Base-by-base conservation (phyloP, 1,140 invertebrate genomes). In the Drosophila obscura region DNA sequence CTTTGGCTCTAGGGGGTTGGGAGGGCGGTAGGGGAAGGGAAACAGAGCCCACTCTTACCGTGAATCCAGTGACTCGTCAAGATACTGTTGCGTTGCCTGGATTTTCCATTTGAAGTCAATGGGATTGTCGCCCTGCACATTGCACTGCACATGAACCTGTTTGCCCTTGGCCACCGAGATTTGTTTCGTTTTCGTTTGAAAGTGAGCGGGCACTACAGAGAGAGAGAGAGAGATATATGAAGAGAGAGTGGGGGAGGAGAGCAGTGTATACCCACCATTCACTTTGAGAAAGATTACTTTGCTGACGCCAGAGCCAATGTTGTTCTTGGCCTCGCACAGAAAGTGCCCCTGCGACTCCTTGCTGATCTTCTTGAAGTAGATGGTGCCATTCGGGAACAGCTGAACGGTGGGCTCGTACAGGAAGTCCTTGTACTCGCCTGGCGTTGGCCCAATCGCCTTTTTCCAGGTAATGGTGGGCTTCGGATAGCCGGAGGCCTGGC, bases 301-400 rank as follows among this genome's bases (percentile, higher is more conserved):
- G 92, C 96, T 97, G 13, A 97, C 94, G 2, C 96, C 96, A 22
- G 96, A 95, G 3, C 97, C 97, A 69, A 98, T 97, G 52, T 95
- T 96, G 90, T 99, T 99, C 76, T 96, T 95, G 0, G 97, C 97
- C 83, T 98, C 97, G 92, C 98, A 99, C 8, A 98, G 93, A 90
- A 98, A 99, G 88, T 96, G 96, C 2, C 97, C 97, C 91, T 97
- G 96, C 88, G 96, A 96, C 66, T 96, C 95, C 91, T 97, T 97
- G 71, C 94, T 95, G 43, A 97, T 95, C 79, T 96, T 94, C 63
- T 94, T 94, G 81, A 97, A 97, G 49, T 95, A 94, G 16, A 97
- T 93, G 1, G 96, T 96, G 2, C 96, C 96, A 89, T 97, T 97
- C 61, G 95, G 94, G 84, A 96, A 95, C 63, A 97, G 94, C 73